Evolutionary conservation across 2,113 vertebrate species (phyloP), one percentile per base, ranked within the genome.

Genomic region (Syngnathus scovelli): DNA sequence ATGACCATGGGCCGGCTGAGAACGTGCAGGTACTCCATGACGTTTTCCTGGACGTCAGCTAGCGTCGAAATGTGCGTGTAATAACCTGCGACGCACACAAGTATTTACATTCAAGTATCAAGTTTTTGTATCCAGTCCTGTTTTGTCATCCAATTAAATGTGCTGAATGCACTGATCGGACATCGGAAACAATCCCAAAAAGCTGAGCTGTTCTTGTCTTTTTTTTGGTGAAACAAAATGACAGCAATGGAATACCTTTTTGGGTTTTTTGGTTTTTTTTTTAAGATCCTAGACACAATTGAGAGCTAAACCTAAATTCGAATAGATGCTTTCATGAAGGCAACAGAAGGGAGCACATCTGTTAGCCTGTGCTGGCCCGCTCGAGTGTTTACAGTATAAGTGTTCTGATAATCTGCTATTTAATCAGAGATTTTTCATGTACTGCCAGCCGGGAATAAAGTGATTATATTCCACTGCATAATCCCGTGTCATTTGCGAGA

Each of bases 1-100:
- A 98, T 98, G 86, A 96, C 96, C 96, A 98, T 98, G 59, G 96
- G 96, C 7, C 96, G 91, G 78, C 96, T 98, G 66, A 98, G 94
- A 58, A 98, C 96, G 0, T 98, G 96, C 66, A 98, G 92, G 74
- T 98, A 98, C 65, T 98, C 96, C 96, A 98, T 98, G 33, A 98
- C 96, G 0, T 96, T 98, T 86, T 98, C 96, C 88, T 98, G 96
- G 21, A 97, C 93, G 0, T 98, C 96, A 0, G 96, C 96, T 80
- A 98, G 88, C 0, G 96, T 98, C 71, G 96, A 98, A 76, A 98
- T 92, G 46, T 98, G 96, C 0, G 95, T 96, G 88, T 97, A 98
- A 83, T 98, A 98, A 48, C 96, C 96, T 98, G 84, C 18, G 39
- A 54, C 21, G 37, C n/a, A 72, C 51, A 77, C 2, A 71, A 7